These are phyloP conservation scores for Noctua janthe DNA, from an alignment of 2,888 invertebrate species.

Conservation along the genomic window DNA sequence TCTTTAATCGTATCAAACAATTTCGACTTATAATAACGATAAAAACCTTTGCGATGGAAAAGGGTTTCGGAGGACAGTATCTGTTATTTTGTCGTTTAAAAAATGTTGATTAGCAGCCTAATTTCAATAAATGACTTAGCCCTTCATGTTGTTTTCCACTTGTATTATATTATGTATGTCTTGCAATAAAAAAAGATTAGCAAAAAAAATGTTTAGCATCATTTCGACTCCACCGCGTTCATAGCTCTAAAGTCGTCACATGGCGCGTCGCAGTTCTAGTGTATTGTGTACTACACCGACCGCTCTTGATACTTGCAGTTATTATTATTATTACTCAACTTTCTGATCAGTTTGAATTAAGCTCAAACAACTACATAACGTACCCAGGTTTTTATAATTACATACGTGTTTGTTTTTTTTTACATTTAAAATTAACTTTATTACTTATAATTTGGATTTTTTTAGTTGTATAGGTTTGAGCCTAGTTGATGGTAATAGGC, in stretches of 20 bases:
- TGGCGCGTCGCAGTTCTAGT: slow-evolving; percentile 85
- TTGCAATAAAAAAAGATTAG: background rate
- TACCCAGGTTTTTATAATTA: background rate
- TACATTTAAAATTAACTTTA: background rate
- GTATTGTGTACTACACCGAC: slow-evolving; percentile 78
- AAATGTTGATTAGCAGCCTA: background rate
- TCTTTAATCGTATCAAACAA: slow-evolving; percentile 22
- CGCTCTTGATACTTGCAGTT: slow-evolving; percentile 76
- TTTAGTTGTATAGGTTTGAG: background rate
- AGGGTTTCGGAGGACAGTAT: background rate
- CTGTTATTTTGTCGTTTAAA: background rate
- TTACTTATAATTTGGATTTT: slow-evolving; percentile 1
- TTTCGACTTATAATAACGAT: slow-evolving; percentile 10
- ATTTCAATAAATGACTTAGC: background rate
- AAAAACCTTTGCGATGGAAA: background rate
- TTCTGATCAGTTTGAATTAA: too few species aligned
- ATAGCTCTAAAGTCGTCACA: slow-evolving; percentile 84
- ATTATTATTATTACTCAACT: slow-evolving; percentile 77
- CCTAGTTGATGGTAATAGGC: background rate
- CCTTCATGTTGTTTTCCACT: background rate
- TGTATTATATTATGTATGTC: background rate
- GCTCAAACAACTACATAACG: background rate
- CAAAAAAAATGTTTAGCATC: slow-evolving; percentile 43
- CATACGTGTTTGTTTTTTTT: background rate
- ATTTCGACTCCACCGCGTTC: slow-evolving; percentile 72